Percentiles rank a stretch among this genome's conserved stretches.
Evolutionary conservation across 1,140 invertebrate genomes (phyloP).

Genomic region (Episyrphus balteatus): DNA sequence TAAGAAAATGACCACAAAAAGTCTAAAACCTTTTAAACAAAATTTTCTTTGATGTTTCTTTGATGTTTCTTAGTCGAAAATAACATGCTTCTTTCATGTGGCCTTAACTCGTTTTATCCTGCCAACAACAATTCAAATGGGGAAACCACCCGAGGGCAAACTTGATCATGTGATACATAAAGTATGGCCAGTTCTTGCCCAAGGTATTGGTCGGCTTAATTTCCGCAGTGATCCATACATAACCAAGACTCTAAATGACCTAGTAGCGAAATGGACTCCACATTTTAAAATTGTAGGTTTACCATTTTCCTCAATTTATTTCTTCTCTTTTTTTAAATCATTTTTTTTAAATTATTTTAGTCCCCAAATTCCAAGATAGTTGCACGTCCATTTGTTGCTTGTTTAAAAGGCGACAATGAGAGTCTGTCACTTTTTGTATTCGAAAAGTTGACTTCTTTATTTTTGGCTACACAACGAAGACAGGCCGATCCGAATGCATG

Average conservation of each 20-base stretch:
- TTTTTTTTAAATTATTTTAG: neutral
- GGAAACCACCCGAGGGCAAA: slow-evolving; percentile 16
- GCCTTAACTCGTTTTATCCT: slow-evolving; percentile 28
- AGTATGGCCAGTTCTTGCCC: slow-evolving; percentile 31
- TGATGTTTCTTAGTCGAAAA: slow-evolving; percentile 19
- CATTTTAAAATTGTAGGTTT: slow-evolving; percentile 18
- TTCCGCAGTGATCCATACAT: slow-evolving; percentile 28
- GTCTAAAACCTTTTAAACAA: neutral
- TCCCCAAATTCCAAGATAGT: slow-evolving; percentile 17
- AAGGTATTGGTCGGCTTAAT: slow-evolving; percentile 26
- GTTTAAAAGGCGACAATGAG: slow-evolving; percentile 17
- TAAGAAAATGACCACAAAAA: neutral
- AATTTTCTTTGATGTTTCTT: neutral
- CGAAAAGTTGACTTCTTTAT: slow-evolving; percentile 18
- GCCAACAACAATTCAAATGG: slow-evolving; percentile 25
- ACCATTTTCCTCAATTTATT: neutral
- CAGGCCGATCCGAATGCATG: slow-evolving; percentile 21
- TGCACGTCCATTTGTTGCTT: slow-evolving; percentile 18
- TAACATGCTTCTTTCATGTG: slow-evolving; percentile 31
- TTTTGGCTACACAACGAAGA: slow-evolving; percentile 24
- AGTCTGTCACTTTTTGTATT: slow-evolving; percentile 19
- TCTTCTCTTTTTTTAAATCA: neutral
- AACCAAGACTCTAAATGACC: slow-evolving; percentile 21
- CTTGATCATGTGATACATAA: slow-evolving; percentile 26
- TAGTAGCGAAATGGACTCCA: slow-evolving; percentile 31